Evolutionary conservation across 2,113 vertebrate genomes (phyloP), one percentile per base, ranked within the genome.

Genomic region (Sorex araneus): DNA sequence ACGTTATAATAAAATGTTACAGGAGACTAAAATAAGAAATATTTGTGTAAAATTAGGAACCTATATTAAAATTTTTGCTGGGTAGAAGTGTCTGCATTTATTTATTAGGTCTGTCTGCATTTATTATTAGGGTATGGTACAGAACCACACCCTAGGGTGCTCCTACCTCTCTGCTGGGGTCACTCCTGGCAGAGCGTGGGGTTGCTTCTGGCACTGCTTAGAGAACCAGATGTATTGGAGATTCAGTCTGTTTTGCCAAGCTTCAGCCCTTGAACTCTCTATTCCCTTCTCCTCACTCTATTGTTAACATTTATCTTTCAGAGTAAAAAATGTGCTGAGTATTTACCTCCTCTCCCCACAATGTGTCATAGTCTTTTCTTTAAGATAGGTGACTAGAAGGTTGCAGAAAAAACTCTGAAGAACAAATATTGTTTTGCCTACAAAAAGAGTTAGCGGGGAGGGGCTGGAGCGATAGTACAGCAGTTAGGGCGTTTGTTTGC

Each of bases 1-100:
- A 63, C 92, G 16, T 92, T 87, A 43, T 50, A 77, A 82, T 36
- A 82, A 77, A 90, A 91, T 28, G 70, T 91, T 87, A 10, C 21
- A 81, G 12, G 79, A 70, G 4, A 71, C 32, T 3, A 50, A 50
- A 50, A 50, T 50, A 60, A 54, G 54, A 54, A 47, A 75, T 18
- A 57, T 15, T 69, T 86, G 92, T 87, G 27, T 90, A 75, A 94
- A 92, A 67, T 66, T 92, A 83, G 70, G 32, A 60, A 2, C 47
- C 36, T 80, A 1, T 79, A 30, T 83, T 81, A 89, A 81, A 64
- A 87, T 74, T 86, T 84, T 77, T 90, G 30, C 21, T 78, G 40
- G 43, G 6, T 40, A 2, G 19, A 81, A 69, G 45, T 76, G 76
- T 89, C 70, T 77, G 54, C 40, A 69, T 69, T 69, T 69, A 69